Base-by-base conservation (phyloP, 2,888 invertebrate genomes). In the Alloscopus bannaensis region DNA sequence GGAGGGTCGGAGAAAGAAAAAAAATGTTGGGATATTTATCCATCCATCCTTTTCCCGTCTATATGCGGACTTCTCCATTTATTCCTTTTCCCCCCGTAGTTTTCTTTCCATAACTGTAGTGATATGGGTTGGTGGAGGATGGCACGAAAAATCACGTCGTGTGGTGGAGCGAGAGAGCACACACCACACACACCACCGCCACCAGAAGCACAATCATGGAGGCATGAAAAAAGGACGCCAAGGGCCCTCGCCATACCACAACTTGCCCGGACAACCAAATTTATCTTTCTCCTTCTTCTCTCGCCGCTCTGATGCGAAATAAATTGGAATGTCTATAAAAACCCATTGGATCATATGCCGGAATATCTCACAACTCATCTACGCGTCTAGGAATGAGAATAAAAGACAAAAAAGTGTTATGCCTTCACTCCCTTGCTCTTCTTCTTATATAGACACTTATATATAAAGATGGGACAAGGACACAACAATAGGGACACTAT, bases 261-360 rank as follows among this genome's bases (percentile, higher is more conserved):
- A 71, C 66, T 66, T 78, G 78, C 66, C 71, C 71, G 71, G 78
- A 78, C 78, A 78, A 60, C 71, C 64, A 78, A 78, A 78, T 78
- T 78, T 78, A 77, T 77, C 76, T 77, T 70, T 69, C 72, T 36
- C 36, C 28, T 24, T 64, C 55, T 31, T 62, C 62, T 60, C 50
- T 73, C 73, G 52, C 73, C 42, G 68, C 82, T 79, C 81, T 85
- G 84, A 85, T 85, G 85, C 69, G 83, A 85, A 85, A 85, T 85
- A 85, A 85, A 85, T 85, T 85, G 84, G 84, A 79, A 81, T 84
- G 84, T 84, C 84, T 84, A 83, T 84, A 81, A 76, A 81, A 81
- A 84, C 31, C 31, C 29, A 31, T 59, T 36, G 29, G 59, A 59
- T 36, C n/a, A n/a, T n/a, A n/a, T n/a, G n/a, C n/a, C n/a, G n/a